Base-by-base conservation (phyloP, 2,888 invertebrate species). In the Choristoneura rosaceana region DNA sequence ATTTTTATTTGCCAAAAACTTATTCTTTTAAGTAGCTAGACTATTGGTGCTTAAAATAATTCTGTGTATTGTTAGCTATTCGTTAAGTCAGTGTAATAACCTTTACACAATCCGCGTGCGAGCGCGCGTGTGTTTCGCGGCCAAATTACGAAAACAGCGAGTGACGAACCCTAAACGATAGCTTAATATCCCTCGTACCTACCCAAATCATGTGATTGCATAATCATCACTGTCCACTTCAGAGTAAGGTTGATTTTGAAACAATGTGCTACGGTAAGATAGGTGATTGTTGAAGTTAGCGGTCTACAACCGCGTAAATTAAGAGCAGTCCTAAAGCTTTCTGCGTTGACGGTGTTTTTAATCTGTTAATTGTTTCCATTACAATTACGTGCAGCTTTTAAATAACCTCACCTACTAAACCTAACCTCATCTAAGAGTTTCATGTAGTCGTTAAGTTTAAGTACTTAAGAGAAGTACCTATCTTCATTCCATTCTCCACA, bases 121-220 rank as follows among this genome's bases (percentile, higher is more conserved):
- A 87, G 81, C 77, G 62, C 74, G 76, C 86, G 83, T 78, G 76
- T 85, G 85, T 76, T 25, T 25, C 62, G 58, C 71, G 62, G 71
- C 76, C 79, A 87, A 86, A 85, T 86, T 86, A 85, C 81, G 82
- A 82, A 81, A 79, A 78, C 79, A 55, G 73, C 74, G 75, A 75
- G 79, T 81, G 81, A 82, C 81, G 80, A 79, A 80, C 81, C 79
- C 77, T 81, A 82, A 83, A 84, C 81, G 15, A 52, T 17, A 8
- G 15, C 9, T 17, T 17, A 15, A 8, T 7, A n/a, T 52, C 17
- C 17, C 52, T 52, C 52, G 52, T 52, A 17, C 9, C 17, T 17
- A 17, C 17, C 52, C 52, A 8, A 15, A 47, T 15, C 2, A 17
- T n/a, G 17, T 15, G 9, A 9, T n/a, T n/a, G 9, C 17, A 52